phyloP scores from a whole-genome alignment of 2,113 vertebrate genomes.

The Erythrocercus mccallii region DNA sequence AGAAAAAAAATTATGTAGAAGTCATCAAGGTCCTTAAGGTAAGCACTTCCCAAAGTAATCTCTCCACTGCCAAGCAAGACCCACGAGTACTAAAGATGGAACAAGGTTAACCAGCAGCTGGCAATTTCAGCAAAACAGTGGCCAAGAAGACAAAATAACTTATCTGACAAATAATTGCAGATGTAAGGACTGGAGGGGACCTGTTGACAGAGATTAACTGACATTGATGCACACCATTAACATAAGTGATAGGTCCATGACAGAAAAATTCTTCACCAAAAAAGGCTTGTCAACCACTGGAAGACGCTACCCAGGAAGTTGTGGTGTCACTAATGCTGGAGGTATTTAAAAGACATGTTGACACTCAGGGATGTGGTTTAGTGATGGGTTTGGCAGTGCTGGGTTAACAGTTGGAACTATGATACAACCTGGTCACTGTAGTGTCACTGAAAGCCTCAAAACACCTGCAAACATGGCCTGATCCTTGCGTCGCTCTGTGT shows the following conservation, averaged over 20 bases:
- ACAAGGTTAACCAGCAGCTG: background rate
- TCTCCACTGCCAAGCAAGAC: background rate
- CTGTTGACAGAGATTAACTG: background rate
- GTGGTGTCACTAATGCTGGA: background rate
- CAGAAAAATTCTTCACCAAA: background rate
- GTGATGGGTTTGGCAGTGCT: background rate
- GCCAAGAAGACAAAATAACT: background rate
- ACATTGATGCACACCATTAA: background rate
- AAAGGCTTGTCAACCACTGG: background rate
- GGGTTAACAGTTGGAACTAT: background rate
- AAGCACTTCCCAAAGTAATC: background rate
- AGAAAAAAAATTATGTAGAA: background rate
- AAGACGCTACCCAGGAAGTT: background rate
- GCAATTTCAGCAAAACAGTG: background rate
- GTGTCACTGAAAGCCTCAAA: background rate
- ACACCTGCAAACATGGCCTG: background rate
- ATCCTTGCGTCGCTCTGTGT: fast-evolving
- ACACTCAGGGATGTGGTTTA: background rate
- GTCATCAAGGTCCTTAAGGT: background rate
- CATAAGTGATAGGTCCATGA: background rate
- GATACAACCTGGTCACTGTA: background rate
- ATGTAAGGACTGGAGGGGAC: background rate
- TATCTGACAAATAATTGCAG: background rate
- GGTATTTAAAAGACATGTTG: background rate
- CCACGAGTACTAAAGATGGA: background rate